phyloP scores from a whole-genome alignment of 2,888 invertebrate genomes.

The Schizotus pectinicornis region DNA sequence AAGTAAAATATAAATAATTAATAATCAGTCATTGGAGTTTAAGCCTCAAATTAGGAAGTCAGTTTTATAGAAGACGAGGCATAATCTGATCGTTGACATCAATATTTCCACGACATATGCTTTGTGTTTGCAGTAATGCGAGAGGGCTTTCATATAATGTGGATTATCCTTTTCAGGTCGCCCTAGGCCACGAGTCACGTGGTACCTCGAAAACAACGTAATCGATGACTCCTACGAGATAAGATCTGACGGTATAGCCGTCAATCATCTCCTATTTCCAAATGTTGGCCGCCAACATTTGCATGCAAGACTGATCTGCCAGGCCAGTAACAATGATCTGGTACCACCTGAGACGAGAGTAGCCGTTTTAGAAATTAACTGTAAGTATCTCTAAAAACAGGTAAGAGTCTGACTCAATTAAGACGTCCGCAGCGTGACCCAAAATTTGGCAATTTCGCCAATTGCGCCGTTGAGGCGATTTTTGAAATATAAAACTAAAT shows the following conservation, averaged over 20 bases:
- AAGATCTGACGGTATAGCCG: conserved; percentile 71
- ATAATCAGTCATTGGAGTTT: no score
- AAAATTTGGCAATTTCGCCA: no score
- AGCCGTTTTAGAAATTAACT: conserved; percentile 82
- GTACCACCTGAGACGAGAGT: conserved; percentile 79
- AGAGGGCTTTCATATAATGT: not conserved
- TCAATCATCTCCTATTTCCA: conserved; percentile 81
- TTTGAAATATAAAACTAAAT: not conserved
- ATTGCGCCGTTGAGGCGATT: no score
- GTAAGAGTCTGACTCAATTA: no score
- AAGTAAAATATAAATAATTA: no score
- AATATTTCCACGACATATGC: no score
- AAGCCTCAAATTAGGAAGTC: no score
- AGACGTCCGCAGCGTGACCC: no score
- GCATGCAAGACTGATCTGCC: conserved; percentile 82
- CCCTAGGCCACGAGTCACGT: conserved; percentile 79
- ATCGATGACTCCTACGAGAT: conserved; percentile 83
- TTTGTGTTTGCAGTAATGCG: no score
- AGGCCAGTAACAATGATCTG: conserved; percentile 86
- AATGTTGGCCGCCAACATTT: conserved; percentile 83
- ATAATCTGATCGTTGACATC: no score
- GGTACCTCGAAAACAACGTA: conserved; percentile 85
- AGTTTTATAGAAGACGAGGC: no score
- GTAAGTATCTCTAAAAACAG: conserved; percentile 80
- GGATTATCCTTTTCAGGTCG: conserved; percentile 63